phyloP scores from a whole-genome alignment of 2,113 vertebrate species.

The Bubo bubo region DNA sequence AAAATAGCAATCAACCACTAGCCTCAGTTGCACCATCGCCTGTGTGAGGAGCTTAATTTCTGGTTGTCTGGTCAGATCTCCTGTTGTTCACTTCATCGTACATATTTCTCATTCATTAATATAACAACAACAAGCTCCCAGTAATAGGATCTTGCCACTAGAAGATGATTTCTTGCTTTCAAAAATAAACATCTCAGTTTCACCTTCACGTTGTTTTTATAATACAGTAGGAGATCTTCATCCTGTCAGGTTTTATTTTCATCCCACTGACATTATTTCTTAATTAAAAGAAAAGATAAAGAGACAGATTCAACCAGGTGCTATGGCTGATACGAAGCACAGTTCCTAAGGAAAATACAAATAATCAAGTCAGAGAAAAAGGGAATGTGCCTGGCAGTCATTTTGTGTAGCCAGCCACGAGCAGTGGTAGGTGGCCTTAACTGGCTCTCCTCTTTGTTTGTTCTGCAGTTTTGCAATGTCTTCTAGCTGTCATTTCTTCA shows the following conservation, averaged over 20 bases:
- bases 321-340: conserved; percentile 1
- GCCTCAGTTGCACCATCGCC: conserved; percentile 24
- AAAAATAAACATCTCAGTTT: conserved; percentile 41
- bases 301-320: conserved; percentile 49
- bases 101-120: conserved; percentile 41
- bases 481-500: conserved; percentile 49
- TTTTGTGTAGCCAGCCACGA: neutral
- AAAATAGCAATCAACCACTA: conserved; percentile 26
- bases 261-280: conserved; percentile 58
- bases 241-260: conserved; percentile 58
- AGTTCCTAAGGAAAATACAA: neutral
- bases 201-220: conserved; percentile 18
- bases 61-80: conserved; percentile 11
- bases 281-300: conserved; percentile 73
- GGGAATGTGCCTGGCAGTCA: neutral
- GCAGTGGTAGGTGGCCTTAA: neutral
- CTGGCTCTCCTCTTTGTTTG: neutral
- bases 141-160: conserved; percentile 18
- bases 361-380: neutral
- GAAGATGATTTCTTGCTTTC: conserved; percentile 47
- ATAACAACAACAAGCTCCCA: conserved; percentile 31
- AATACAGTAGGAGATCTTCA: conserved; percentile 26
- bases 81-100: neutral
- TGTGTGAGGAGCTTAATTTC: conserved; percentile 11
- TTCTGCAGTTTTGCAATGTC: conserved; percentile 47